phyloP scores from a whole-genome alignment of 1,140 invertebrate genomes.

The Drosophila asahinai region DNA sequence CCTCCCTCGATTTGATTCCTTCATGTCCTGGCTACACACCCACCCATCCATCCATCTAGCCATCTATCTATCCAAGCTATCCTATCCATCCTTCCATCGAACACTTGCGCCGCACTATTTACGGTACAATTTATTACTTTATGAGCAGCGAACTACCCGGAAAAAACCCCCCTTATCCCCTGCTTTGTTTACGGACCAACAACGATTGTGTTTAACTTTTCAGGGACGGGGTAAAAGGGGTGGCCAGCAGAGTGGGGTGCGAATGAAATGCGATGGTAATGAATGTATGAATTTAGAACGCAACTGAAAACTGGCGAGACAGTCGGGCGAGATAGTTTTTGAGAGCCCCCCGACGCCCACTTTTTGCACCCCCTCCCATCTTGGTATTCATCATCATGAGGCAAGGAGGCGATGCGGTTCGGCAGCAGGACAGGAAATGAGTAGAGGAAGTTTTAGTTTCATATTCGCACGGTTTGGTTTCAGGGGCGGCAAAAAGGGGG shows the following conservation, averaged over 20 bases:
- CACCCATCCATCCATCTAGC: slow-evolving; percentile 20
- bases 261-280: slow-evolving; percentile 79
- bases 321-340: slow-evolving; percentile 79
- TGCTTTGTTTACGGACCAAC: slow-evolving; percentile 74
- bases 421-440: slow-evolving; percentile 71
- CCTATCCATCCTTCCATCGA: slow-evolving; percentile 45
- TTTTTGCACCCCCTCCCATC: not conserved
- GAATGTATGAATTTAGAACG: slow-evolving; percentile 84
- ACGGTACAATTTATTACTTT: slow-evolving; percentile 84
- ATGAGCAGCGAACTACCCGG: slow-evolving; percentile 68
- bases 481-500: slow-evolving; percentile 6
- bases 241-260: slow-evolving; percentile 21
- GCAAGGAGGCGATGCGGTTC: slow-evolving; percentile 38
- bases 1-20: not conserved
- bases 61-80: slow-evolving; percentile 19
- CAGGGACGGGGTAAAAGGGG: not conserved
- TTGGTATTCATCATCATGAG: slow-evolving; percentile 54
- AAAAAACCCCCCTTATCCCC: not conserved
- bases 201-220: slow-evolving; percentile 80
- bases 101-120: slow-evolving; percentile 79
- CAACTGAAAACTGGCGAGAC: slow-evolving; percentile 81
- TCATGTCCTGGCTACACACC: slow-evolving; percentile 3
- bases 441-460: slow-evolving; percentile 84
- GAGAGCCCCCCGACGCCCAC: slow-evolving; percentile 7
- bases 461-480: slow-evolving; percentile 55